Evolutionary conservation across 2,888 invertebrate genomes (phyloP), one percentile per base, ranked within the genome.

Genomic region (Anoplius nigerrimus): DNA sequence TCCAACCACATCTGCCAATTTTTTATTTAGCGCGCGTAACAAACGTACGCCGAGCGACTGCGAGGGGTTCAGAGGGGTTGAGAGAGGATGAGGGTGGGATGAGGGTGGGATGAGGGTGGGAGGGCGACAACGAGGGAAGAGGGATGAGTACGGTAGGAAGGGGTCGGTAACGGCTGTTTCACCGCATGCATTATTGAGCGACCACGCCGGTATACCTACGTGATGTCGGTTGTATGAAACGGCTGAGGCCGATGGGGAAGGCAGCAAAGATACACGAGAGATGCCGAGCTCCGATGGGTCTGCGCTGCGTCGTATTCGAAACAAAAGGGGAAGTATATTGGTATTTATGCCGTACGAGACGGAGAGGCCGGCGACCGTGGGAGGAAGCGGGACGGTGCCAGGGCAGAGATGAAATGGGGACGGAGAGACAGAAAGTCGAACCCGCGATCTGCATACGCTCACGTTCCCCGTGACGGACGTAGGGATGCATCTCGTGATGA

Each of bases 381-480:
- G 48, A 34, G 71, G 75, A 71, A 72, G 72, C 68, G 68, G 72
- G 51, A 71, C 45, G 63, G 62, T 51, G 59, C n/a, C 66, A 69
- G 59, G 54, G 63, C 45, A n/a, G 63, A 66, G 42, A 56, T 58
- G 51, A 51, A 69, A 53, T 65, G 60, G 63, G 56, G 46, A 51
- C 16, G 61, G 27, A 43, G 59, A 24, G 51, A 43, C 64, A 58
- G 57, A 43, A 64, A 53, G 72, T 56, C 67, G 72, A 46, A 69
- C 62, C 66, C 11, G 34, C 6, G 4, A 34, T 34, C 34, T 34
- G 34, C 34, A 34, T 34, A 34, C 34, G 34, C 34, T 6, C 34
- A 34, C 34, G 34, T 11, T 34, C 11, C n/a, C 34, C 54, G 78
- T 70, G 71, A 71, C 78, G 61, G 71, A 54, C 71, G 76, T n/a